Evolutionary conservation across 2,113 vertebrate species (phyloP).

Genomic region (Microtus pennsylvanicus): DNA sequence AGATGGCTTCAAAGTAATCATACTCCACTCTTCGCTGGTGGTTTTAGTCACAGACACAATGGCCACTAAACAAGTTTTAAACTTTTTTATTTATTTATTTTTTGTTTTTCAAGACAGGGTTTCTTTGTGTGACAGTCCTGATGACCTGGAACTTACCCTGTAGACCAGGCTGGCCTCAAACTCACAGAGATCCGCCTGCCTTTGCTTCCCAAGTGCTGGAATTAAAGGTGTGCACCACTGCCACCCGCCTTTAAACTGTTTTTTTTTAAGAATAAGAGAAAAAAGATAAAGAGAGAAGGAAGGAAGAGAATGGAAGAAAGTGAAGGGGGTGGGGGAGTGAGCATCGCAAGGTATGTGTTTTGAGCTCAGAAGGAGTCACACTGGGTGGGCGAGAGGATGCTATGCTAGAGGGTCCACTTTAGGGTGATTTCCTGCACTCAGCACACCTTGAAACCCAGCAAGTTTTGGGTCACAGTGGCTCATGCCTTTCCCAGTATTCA

Average conservation of each 20-base stretch:
- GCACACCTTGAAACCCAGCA: background rate
- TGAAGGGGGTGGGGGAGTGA: background rate
- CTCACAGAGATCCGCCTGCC: too few relatives aligned
- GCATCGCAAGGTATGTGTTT: background rate
- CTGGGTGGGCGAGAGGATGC: background rate
- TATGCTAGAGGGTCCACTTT: background rate
- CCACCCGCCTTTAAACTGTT: too few relatives aligned
- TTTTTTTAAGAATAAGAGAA: background rate
- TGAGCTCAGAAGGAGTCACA: background rate
- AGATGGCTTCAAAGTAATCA: background rate
- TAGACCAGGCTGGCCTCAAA: too few relatives aligned
- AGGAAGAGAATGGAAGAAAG: background rate
- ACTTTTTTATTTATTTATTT: too few relatives aligned
- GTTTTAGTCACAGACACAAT: background rate
- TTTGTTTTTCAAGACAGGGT: too few relatives aligned
- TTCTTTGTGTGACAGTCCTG: too few relatives aligned
- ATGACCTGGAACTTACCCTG: too few relatives aligned
- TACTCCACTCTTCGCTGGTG: background rate
- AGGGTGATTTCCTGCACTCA: background rate
- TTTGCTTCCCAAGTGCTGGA: too few relatives aligned
- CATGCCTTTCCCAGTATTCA: background rate
- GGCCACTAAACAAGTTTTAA: too few relatives aligned
- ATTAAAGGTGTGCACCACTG: too few relatives aligned
- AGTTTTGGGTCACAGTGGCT: background rate
- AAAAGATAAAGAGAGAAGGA: background rate